These are phyloP conservation scores for Brachionus koreanus DNA, from an alignment of 1,140 invertebrate species.

Conservation along the genomic window DNA sequence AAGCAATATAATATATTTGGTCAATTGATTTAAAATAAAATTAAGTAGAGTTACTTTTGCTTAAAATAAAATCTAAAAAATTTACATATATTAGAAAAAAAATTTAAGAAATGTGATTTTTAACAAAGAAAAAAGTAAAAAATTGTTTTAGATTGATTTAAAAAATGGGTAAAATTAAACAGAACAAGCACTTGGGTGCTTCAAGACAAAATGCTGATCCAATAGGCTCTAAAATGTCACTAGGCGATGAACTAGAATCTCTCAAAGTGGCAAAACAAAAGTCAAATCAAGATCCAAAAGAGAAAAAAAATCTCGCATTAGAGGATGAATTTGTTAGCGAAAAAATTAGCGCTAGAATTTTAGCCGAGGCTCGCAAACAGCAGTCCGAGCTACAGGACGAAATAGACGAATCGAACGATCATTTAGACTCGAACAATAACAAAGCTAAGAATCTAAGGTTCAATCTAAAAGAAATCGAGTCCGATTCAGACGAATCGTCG, in stretches of 20 bases:
- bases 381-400: conserved; percentile 19
- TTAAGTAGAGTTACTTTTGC: too few relatives aligned
- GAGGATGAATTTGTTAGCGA: conserved; percentile 32
- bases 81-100: not conserved
- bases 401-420: not conserved
- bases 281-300: not conserved
- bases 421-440: not conserved
- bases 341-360: conserved; percentile 38
- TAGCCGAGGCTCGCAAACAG: not conserved
- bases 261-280: conserved; percentile 29
- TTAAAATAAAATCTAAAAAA: too few relatives aligned
- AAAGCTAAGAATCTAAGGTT: not conserved
- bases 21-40: too few relatives aligned
- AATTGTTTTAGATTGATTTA: not conserved
- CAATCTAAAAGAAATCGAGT: not conserved
- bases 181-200: conserved; percentile 23
- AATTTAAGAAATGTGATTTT: conserved; percentile 5
- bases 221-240: not conserved
- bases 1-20: too few relatives aligned
- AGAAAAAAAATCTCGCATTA: not conserved
- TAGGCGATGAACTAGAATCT: conserved; percentile 35
- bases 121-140: not conserved
- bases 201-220: conserved; percentile 20
- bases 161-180: conserved; percentile 43
- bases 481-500: not conserved